Evolutionary conservation across 2,113 vertebrate species (phyloP).

Genomic region (Sylvilagus bachmani): DNA sequence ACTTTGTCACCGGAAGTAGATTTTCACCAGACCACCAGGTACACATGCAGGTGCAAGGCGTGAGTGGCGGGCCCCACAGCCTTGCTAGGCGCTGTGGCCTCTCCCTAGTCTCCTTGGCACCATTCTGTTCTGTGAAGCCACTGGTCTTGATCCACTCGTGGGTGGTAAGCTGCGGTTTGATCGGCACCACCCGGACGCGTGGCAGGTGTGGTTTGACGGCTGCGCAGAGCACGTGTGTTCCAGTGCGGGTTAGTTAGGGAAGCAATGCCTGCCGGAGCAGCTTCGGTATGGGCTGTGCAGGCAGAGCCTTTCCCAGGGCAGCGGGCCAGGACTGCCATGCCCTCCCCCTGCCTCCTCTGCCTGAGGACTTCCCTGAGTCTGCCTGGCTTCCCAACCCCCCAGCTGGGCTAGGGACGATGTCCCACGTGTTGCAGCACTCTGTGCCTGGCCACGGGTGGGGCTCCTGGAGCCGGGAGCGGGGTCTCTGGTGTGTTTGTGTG

Average conservation of each 20-base stretch:
- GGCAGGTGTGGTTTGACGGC: not conserved
- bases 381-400: not conserved
- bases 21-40: too few relatives aligned
- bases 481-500: too few relatives aligned
- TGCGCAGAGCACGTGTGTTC: not conserved
- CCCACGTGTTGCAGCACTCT: not conserved
- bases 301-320: not conserved
- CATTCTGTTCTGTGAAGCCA: not conserved
- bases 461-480: fast-evolving
- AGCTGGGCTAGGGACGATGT: too few relatives aligned
- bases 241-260: not conserved
- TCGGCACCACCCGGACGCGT: not conserved
- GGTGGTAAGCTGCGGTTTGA: not conserved
- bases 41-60: too few relatives aligned
- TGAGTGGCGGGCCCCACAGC: too few relatives aligned
- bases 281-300: not conserved
- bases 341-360: not conserved
- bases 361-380: not conserved
- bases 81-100: not conserved
- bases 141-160: not conserved
- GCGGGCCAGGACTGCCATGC: fast-evolving
- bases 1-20: too few relatives aligned
- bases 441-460: not conserved
- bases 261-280: too few relatives aligned
- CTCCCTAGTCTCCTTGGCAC: too few relatives aligned